A percentile compares a stretch with the other conserved stretches of the same genome.
These are phyloP conservation scores for Andrena haemorrhoa DNA, from an alignment of 2,888 invertebrate genomes.

Conservation along the genomic window DNA sequence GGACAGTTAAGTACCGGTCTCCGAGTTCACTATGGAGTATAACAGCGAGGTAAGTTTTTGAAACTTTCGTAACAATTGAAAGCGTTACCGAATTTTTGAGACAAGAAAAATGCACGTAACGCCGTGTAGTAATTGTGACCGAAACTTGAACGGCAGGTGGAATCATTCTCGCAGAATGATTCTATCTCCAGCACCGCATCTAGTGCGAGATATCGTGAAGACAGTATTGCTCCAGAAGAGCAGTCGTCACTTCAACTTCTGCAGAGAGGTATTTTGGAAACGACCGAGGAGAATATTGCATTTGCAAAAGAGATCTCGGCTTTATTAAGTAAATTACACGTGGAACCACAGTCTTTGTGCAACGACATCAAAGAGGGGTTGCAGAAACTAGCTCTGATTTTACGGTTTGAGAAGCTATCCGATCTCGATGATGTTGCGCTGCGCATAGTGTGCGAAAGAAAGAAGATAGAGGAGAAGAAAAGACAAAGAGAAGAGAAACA, in stretches of 20 bases:
- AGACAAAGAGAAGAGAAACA: conserved; percentile 71
- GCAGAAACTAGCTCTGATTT: conserved; percentile 70
- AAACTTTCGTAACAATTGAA: not conserved
- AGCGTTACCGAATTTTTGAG: not conserved
- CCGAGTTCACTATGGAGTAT: conserved; percentile 23
- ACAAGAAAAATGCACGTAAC: not conserved
- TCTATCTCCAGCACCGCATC: conserved; percentile 24
- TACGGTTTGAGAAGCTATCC: conserved; percentile 75
- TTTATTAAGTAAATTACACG: conserved; percentile 72
- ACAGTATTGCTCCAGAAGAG: conserved; percentile 31
- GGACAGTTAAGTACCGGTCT: not conserved
- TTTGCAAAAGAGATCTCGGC: conserved; percentile 71
- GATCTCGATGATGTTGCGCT: conserved; percentile 72
- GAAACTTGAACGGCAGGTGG: conserved; percentile 25
- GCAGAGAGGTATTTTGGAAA: conserved; percentile 73
- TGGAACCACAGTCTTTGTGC: conserved; percentile 74
- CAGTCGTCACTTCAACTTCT: conserved; percentile 65
- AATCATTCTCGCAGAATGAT: conserved; percentile 29
- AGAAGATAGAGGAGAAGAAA: conserved; percentile 69
- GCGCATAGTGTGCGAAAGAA: conserved; percentile 68
- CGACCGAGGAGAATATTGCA: conserved; percentile 74
- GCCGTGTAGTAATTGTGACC: not conserved
- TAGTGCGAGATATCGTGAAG: conserved; percentile 29
- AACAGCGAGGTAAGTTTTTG: conserved; percentile 45
- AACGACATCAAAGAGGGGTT: conserved; percentile 73